Evolutionary conservation across 2,113 vertebrate species (phyloP).

Genomic region (Albula goreensis): DNA sequence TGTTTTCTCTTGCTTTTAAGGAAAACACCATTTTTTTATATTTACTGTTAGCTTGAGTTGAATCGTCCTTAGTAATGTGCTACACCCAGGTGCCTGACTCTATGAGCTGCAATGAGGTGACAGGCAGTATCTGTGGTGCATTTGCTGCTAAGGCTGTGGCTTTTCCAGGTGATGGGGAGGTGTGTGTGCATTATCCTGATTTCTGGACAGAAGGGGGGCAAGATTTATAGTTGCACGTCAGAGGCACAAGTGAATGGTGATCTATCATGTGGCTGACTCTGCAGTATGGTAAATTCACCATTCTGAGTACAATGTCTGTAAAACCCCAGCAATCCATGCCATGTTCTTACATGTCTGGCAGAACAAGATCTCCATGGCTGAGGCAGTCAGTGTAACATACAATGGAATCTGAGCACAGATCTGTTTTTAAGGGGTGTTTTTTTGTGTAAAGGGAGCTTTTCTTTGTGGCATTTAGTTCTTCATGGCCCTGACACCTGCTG

Average conservation of each 20-base stretch:
- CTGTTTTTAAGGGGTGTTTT: conserved; percentile 12
- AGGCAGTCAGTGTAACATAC: neutral
- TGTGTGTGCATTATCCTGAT: neutral
- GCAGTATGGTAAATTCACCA: conserved; percentile 3
- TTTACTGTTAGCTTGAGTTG: no score
- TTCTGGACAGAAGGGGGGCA: neutral
- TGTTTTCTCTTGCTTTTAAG: neutral
- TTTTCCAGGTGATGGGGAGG: neutral
- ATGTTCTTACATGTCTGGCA: neutral
- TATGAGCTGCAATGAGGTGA: no score
- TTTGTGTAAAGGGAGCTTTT: neutral
- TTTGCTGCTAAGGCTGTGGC: neutral
- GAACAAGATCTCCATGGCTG: neutral
- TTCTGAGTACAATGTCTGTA: neutral
- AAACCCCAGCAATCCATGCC: neutral
- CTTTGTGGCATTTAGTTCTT: neutral
- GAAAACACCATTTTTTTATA: no score
- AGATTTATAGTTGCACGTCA: neutral
- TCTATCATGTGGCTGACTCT: neutral
- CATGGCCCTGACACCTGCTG: conserved; percentile 26
- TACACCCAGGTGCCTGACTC: no score
- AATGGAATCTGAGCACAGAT: neutral
- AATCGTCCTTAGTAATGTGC: no score
- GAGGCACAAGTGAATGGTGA: neutral
- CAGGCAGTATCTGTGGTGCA: neutral